A percentile compares a stretch with the other conserved stretches of the same genome.
These are phyloP conservation scores for Neelides folsomi DNA, from an alignment of 2,888 invertebrate genomes.

Conservation along the genomic window DNA sequence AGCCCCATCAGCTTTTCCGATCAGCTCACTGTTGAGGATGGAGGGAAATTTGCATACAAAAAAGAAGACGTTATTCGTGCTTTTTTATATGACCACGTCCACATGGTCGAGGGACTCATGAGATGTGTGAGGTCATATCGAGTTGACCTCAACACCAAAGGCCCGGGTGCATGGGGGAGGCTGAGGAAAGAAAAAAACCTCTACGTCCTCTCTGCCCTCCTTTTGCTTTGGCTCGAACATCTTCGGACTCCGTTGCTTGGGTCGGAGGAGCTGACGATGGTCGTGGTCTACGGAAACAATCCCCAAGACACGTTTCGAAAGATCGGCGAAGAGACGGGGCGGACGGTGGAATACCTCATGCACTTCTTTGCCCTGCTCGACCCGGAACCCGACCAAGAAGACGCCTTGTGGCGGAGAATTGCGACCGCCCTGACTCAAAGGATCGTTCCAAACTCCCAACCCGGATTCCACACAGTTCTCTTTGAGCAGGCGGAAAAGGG, in stretches of 20 bases:
- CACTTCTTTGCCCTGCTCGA: slow-evolving; percentile 31
- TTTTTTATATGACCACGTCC: slow-evolving; percentile 46
- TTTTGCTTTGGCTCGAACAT: slow-evolving; percentile 65
- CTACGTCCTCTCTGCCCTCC: slow-evolving; percentile 48
- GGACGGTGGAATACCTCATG: slow-evolving; percentile 29
- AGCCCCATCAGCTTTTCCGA: no score
- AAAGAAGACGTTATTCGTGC: slow-evolving; percentile 41
- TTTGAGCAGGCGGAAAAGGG: slow-evolving; percentile 27
- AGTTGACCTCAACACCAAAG: slow-evolving; percentile 51
- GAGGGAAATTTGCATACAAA: slow-evolving; percentile 23
- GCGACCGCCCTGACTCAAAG: slow-evolving; percentile 31
- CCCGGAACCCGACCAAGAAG: slow-evolving; percentile 16
- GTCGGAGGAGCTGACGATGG: slow-evolving; percentile 51
- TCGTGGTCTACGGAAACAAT: slow-evolving; percentile 49
- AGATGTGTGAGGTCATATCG: slow-evolving; percentile 39
- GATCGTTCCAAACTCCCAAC: slow-evolving; percentile 28
- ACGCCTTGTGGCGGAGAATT: slow-evolving; percentile 23
- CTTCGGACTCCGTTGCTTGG: slow-evolving; percentile 54
- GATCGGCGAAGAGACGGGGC: slow-evolving; percentile 24
- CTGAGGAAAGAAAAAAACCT: slow-evolving; percentile 53
- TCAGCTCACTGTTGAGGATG: background rate
- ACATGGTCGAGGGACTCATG: slow-evolving; percentile 43
- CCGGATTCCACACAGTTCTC: slow-evolving; percentile 28
- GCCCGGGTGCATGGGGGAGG: slow-evolving; percentile 48
- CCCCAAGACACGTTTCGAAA: slow-evolving; percentile 47